Percentiles rank a stretch among this genome's conserved stretches.
phyloP scores from a whole-genome alignment of 2,113 vertebrate genomes.

The Seriola quinqueradiata region DNA sequence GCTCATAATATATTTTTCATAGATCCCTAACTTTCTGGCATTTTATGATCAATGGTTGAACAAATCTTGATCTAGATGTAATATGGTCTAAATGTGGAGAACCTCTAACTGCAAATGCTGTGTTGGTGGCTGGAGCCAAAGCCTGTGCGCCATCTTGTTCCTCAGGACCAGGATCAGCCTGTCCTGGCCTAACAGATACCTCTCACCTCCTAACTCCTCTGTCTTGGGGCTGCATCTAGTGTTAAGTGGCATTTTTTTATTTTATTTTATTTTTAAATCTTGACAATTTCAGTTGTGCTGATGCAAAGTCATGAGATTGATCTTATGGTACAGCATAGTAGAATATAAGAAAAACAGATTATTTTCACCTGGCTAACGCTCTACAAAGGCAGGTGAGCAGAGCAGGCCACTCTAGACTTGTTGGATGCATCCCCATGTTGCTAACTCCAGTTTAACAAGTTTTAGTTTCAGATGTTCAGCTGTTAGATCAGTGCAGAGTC shows the following conservation, averaged over 20 bases:
- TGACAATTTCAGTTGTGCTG: neutral
- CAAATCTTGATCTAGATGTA: neutral
- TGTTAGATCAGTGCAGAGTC: constrained; percentile 13
- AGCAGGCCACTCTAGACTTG: constrained; percentile 23
- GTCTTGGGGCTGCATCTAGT: constrained; percentile 61
- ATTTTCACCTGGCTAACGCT: neutral
- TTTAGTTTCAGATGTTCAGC: neutral
- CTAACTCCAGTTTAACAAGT: constrained; percentile 51
- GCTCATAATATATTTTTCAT: neutral
- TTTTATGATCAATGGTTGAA: neutral
- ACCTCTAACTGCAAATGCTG: neutral
- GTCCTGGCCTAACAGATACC: constrained; percentile 57
- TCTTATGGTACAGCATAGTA: neutral
- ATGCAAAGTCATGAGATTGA: neutral
- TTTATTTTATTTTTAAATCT: too few relatives aligned
- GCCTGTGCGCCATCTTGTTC: constrained; percentile 53
- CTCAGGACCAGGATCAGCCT: constrained; percentile 45
- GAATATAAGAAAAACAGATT: neutral
- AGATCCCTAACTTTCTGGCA: neutral
- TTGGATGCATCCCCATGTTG: constrained; percentile 66
- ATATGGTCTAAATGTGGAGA: neutral
- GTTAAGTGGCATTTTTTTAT: constrained; percentile 26
- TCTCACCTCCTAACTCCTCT: constrained; percentile 65
- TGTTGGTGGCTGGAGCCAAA: constrained; percentile 55
- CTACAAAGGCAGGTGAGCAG: neutral